Evolutionary conservation across 35 echinoderm and acorn worm species (phyloP), one percentile per base, ranked within the genome.

Genomic region (Apostichopus japonicus): DNA sequence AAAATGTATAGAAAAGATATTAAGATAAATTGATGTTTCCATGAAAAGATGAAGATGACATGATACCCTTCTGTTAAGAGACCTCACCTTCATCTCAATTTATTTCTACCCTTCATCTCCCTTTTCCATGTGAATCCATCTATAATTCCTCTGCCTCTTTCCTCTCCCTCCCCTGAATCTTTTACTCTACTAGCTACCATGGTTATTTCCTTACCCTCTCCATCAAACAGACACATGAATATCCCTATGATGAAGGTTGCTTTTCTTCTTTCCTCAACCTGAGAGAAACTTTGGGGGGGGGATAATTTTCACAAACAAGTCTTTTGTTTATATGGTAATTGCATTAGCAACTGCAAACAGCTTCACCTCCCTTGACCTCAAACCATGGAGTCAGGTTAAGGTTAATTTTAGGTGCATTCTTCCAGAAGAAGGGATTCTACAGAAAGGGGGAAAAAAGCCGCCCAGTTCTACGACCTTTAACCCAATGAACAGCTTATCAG

Each of bases 401-500:
- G 81, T 84, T 84, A 84, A 59, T 59, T 84, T 83, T 16, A 8
- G 81, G 54, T 6, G 55, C 23, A 24, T 55, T 84, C 54, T 84
- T 57, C 81, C 81, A 23, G 16, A 57, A 84, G 54, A 75, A 23
- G 71, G n/a, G 71, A 19, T 75, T 19, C 17, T 44, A 44, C 33
- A 44, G 27, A 33, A 33, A 33, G 33, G 33, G 33, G 4, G 33
- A 44, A 19, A 75, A 75, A 75, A 15, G n/a, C 0, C 71, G 21
- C n/a, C 54, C 21, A 58, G 80, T 84, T 84, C 55, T 84, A 57
- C 14, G 55, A 84, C 81, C 81, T 84, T 84, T 57, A 54, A 84
- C 81, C 81, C 54, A 84, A 84, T 84, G 81, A 56, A 59, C n/a
- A 84, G 81, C 54, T 84, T 84, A 84, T 84, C 81, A 57, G 55